Conservation (phyloP, 2,888 invertebrate species). For the Pyrochroa serraticornis region DNA sequence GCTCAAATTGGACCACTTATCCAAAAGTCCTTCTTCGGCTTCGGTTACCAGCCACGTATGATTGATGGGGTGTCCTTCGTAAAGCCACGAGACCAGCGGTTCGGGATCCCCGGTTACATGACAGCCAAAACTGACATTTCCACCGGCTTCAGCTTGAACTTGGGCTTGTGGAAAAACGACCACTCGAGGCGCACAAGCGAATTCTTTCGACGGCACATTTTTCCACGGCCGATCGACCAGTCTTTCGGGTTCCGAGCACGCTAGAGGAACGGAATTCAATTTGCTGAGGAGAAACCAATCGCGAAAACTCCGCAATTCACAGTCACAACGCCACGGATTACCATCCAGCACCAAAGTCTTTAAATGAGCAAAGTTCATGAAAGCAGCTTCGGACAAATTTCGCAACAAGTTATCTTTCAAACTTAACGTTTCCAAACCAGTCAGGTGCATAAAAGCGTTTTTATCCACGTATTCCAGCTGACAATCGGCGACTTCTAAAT, state of each 20-base stretch:
- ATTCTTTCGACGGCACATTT: constrained; percentile 73
- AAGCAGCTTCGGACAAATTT: constrained; percentile 69
- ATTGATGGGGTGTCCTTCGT: constrained; percentile 73
- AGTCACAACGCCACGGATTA: constrained; percentile 92
- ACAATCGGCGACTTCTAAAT: constrained; percentile 81
- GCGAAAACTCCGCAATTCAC: constrained; percentile 81
- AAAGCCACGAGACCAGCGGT: constrained; percentile 82
- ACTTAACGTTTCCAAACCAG: constrained; percentile 76
- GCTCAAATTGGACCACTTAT: constrained; percentile 80
- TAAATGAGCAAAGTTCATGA: constrained; percentile 75
- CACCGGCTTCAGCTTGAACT: constrained; percentile 78
- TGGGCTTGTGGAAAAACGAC: constrained; percentile 45
- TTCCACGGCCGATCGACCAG: constrained; percentile 79
- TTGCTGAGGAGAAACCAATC: constrained; percentile 83
- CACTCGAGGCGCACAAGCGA: constrained; percentile 83
- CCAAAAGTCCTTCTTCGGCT: constrained; percentile 57
- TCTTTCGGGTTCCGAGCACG: constrained; percentile 74
- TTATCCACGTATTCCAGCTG: constrained; percentile 76
- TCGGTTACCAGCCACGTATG: constrained; percentile 59
- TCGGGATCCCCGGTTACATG: constrained; percentile 82
- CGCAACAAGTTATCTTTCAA: constrained; percentile 81
- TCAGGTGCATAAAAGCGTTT: constrained; percentile 77
- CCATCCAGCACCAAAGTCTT: constrained; percentile 82
- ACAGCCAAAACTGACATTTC: constrained; percentile 82
- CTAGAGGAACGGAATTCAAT: constrained; percentile 72